A percentile compares a stretch with the other conserved stretches of the same genome.
phyloP scores from a whole-genome alignment of 2,888 invertebrate species.

The Rhingia campestris region DNA sequence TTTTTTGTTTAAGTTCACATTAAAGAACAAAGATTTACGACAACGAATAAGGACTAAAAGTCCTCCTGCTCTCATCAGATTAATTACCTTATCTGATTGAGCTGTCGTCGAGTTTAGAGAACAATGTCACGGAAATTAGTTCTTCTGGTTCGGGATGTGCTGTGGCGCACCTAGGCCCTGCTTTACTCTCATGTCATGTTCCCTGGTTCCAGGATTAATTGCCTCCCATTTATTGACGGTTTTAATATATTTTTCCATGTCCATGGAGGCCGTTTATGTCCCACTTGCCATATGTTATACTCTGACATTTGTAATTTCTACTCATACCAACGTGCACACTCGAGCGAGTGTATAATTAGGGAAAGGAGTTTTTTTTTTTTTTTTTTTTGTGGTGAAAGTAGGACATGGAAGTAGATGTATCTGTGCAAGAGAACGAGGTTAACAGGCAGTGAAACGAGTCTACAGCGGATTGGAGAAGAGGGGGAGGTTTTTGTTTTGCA shows the following conservation, averaged over 20 bases:
- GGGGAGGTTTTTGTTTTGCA: not conserved
- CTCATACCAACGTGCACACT: slow-evolving; percentile 22
- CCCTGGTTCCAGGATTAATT: slow-evolving; percentile 58
- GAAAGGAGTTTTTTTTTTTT: slow-evolving; percentile 39
- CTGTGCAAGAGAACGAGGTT: slow-evolving; percentile 50
- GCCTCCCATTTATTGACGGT: slow-evolving; percentile 59
- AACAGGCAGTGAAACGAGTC: slow-evolving; percentile 48
- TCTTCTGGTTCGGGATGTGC: slow-evolving; percentile 8
- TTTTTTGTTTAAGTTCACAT: slow-evolving; percentile 10
- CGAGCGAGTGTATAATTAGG: slow-evolving; percentile 62
- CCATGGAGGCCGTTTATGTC: slow-evolving; percentile 37
- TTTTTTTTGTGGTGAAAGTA: slow-evolving; percentile 25
- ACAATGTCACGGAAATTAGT: slow-evolving; percentile 61
- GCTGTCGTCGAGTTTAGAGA: slow-evolving; percentile 44
- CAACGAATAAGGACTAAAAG: not conserved
- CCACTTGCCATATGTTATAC: slow-evolving; percentile 30
- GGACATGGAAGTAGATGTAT: slow-evolving; percentile 45
- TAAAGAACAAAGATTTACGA: not conserved
- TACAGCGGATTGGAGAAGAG: slow-evolving; percentile 9
- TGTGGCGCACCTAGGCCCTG: slow-evolving; percentile 42
- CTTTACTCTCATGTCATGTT: slow-evolving; percentile 62
- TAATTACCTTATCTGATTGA: slow-evolving; percentile 65
- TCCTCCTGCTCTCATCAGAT: slow-evolving; percentile 35
- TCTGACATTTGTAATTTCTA: slow-evolving; percentile 61
- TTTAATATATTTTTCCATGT: slow-evolving; percentile 64